Evolutionary conservation across 2,797 vertebrate species (phyloP).

Genomic region (Crypturellus tataupa): DNA sequence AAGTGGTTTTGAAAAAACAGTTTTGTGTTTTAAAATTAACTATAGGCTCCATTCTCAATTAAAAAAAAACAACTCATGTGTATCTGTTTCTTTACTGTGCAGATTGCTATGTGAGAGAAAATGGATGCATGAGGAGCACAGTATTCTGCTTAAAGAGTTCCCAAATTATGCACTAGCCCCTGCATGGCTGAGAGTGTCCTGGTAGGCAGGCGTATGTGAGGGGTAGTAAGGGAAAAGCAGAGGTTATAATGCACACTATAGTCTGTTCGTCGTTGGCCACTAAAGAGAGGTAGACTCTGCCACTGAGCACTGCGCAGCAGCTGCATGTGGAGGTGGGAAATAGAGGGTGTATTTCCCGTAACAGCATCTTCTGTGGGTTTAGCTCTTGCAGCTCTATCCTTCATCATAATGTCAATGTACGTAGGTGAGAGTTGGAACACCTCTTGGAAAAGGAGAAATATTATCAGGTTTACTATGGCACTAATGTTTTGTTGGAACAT

Average conservation of each 20-base stretch:
- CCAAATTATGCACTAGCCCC: constrained; percentile 57
- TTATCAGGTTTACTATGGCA: constrained; percentile 68
- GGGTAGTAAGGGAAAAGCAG: constrained; percentile 74
- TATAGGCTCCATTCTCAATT: constrained; percentile 58
- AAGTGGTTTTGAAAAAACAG: constrained; percentile 68
- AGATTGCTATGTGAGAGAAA: constrained; percentile 62
- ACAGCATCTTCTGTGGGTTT: not conserved
- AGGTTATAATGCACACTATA: constrained; percentile 44
- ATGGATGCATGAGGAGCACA: constrained; percentile 68
- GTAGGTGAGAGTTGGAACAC: constrained; percentile 57
- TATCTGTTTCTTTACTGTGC: constrained; percentile 76
- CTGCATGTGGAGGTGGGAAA: constrained; percentile 47
- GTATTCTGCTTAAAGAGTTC: constrained; percentile 66
- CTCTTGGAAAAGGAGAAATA: constrained; percentile 63
- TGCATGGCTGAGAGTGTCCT: constrained; percentile 34
- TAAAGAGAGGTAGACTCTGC: constrained; percentile 71
- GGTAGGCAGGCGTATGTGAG: constrained; percentile 68
- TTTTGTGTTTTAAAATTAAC: constrained; percentile 55
- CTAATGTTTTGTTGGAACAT: constrained; percentile 68
- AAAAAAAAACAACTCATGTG: constrained; percentile 22
- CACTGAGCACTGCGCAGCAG: constrained; percentile 70
- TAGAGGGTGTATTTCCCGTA: not conserved
- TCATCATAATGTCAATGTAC: constrained; percentile 56
- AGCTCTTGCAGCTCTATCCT: constrained; percentile 4
- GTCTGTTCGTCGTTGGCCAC: constrained; percentile 47